These are phyloP conservation scores for Dryadula phaetusa DNA, from an alignment of 2,888 invertebrate genomes.

Conservation along the genomic window DNA sequence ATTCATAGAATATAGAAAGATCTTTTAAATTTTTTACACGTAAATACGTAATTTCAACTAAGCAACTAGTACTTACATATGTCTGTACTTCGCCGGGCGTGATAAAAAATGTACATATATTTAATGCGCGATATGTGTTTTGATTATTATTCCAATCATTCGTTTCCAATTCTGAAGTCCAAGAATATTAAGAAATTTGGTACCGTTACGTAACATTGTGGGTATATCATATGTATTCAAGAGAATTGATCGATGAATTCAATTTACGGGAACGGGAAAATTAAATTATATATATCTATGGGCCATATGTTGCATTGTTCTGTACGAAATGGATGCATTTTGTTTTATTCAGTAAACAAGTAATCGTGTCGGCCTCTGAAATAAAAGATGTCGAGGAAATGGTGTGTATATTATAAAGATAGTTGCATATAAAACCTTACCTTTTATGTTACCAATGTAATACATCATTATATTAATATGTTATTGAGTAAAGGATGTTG, in stretches of 20 bases:
- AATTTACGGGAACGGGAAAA: neutral
- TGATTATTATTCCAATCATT: conserved; percentile 19
- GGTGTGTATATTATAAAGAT: too few relatives aligned
- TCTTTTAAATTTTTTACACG: neutral
- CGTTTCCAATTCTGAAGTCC: conserved; percentile 4
- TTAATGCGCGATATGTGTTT: conserved; percentile 10
- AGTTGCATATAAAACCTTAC: too few relatives aligned
- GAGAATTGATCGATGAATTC: neutral
- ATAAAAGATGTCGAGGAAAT: too few relatives aligned
- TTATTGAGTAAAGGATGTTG: too few relatives aligned
- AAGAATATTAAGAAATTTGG: conserved; percentile 8
- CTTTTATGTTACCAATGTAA: too few relatives aligned
- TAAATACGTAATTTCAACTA: neutral
- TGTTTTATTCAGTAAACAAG: too few relatives aligned
- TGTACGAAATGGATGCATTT: too few relatives aligned
- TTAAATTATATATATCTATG: neutral
- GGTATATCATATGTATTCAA: too few relatives aligned
- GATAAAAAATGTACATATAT: conserved; percentile 2
- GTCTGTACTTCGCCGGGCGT: neutral
- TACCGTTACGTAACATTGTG: neutral
- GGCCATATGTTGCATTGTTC: too few relatives aligned
- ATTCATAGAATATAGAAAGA: neutral
- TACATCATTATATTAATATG: too few relatives aligned
- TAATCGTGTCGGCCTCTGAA: too few relatives aligned
- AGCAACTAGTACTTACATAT: too few relatives aligned